Evolutionary conservation across 2,888 invertebrate species (phyloP), one percentile per base, ranked within the genome.

Genomic region (Calliopum simillimum): DNA sequence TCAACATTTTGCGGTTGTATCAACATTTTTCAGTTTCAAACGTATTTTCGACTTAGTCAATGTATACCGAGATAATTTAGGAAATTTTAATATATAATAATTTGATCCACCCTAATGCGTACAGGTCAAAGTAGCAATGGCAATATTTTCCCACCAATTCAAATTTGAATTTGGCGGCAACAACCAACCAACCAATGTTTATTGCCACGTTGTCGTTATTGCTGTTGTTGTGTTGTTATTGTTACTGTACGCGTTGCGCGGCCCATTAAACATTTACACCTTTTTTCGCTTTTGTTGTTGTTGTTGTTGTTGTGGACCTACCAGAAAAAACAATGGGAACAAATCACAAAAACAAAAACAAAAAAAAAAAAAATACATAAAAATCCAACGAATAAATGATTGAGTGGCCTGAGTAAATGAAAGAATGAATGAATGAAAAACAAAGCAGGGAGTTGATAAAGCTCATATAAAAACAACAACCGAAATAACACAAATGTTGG

Each of bases 221-320:
- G 33, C 12, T 51, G 21, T n/a, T 51, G n/a, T 3, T 51, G 51
- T 51, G 51, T n/a, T 11, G 13, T 51, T 51, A 11, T 51, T 51
- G 13, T 51, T 51, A 11, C 21, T 19, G 13, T 21, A 51, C 16
- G 21, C 21, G 16, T 19, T 51, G 51, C 51, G 16, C 51, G 51
- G 51, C 21, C 51, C 19, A 51, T 51, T 51, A 51, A 51, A n/a
- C 51, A 51, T 51, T 51, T 51, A 51, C 51, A 51, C 51, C 51
- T 51, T 51, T n/a, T 51, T 14, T 4, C 51, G 11, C n/a, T 51
- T 14, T 51, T 51, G 19, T 51, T 51, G 49, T n/a, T n/a, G 49
- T 33, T n/a, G 51, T 51, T 14, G 11, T 51, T 51, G 14, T 51
- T 14, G 49, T 49, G 13, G 19, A 51, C 16, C 51, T 19, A 51